Evolutionary conservation across 2,888 invertebrate genomes (phyloP), one percentile per base, ranked within the genome.

Genomic region (Dromius quadrimaculatus): DNA sequence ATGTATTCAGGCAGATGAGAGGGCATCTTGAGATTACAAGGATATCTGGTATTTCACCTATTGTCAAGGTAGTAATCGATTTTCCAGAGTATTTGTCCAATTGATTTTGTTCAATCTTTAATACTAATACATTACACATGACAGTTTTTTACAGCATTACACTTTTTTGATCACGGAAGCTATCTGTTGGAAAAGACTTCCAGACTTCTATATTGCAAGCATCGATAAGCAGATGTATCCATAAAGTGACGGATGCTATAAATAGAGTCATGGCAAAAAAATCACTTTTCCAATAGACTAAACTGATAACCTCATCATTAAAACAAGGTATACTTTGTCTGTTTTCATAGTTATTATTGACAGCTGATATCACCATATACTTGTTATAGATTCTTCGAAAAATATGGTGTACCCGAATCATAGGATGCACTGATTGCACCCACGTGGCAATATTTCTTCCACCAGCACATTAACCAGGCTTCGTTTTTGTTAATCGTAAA

Each of bases 131-230:
- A n/a, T n/a, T n/a, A n/a, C n/a, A n/a, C n/a, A n/a, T n/a, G n/a
- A n/a, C 3, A 38, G n/a, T 38, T 38, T 38, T 2, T 6, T 38
- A 38, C 38, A 38, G 38, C 38, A 15, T 15, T 38, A 13, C 11
- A 38, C 38, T 38, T 8, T 38, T 38, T 38, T 38, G 38, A 11
- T 15, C 38, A 38, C 13, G 38, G 38, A 4, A 38, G 38, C 4
- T 38, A 38, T 11, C 38, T 15, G 38, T 38, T 38, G 38, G 38
- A 4, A 38, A 38, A 38, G 38, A 38, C 13, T 38, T 38, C 13
- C 38, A 38, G 38, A 3, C n/a, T 13, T 38, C 38, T 11, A 36
- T 36, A 11, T 36, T 11, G 11, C 36, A 36, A 36, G 36, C 36
- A 36, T 36, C 36, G 2, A 11, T 36, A 36, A 36, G 9, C 36